Conservation (phyloP, 1,140 invertebrate genomes). For the Lucilia cuprina region DNA sequence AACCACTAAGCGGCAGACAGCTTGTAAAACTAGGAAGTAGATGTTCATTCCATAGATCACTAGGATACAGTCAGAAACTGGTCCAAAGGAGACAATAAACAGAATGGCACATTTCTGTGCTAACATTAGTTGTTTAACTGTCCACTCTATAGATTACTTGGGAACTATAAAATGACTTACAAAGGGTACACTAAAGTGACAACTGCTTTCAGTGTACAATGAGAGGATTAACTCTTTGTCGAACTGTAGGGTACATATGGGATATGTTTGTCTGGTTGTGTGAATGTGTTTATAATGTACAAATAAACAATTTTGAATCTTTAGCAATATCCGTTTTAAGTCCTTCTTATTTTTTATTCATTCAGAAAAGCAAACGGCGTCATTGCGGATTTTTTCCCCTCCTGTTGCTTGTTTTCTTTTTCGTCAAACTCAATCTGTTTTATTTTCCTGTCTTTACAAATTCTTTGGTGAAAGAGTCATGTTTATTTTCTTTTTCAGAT, state of each 20-base stretch:
- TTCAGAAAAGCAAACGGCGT: background rate
- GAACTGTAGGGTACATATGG: background rate
- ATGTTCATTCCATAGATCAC: no score
- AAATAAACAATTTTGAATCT: conserved; percentile 4
- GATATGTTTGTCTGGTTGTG: background rate
- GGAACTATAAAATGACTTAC: no score
- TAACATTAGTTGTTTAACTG: no score
- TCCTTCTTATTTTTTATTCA: background rate
- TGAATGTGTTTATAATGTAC: background rate
- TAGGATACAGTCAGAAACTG: no score
- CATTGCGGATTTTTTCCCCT: background rate
- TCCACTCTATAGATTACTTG: no score
- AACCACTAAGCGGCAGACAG: no score
- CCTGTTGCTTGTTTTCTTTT: background rate
- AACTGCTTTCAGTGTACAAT: no score
- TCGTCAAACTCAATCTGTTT: background rate
- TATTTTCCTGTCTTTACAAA: background rate
- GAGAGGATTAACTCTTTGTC: no score
- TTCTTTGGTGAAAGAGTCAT: background rate
- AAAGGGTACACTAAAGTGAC: no score
- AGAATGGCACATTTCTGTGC: no score
- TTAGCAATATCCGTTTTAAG: conserved; percentile 2
- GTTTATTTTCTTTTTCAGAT: background rate
- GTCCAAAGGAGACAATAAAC: no score
- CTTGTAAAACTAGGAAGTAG: no score